phyloP scores from a whole-genome alignment of 23 tunicate genomes.

The Phallusia fumigata region DNA sequence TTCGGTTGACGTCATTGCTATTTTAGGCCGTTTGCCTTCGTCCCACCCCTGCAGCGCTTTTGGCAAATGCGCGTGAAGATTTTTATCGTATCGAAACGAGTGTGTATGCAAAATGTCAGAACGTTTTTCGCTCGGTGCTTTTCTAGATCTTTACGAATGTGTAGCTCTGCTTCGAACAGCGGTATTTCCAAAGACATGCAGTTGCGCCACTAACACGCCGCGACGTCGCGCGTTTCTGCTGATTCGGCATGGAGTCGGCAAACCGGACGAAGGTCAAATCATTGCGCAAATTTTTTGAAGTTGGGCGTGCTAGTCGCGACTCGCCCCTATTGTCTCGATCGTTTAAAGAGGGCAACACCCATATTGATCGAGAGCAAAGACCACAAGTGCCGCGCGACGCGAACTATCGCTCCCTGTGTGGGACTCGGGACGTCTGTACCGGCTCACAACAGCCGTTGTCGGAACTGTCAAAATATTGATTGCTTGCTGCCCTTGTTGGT shows the following conservation, averaged over 20 bases:
- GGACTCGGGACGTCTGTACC: slow-evolving; percentile 5
- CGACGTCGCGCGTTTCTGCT: neutral
- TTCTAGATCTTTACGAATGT: too few species aligned
- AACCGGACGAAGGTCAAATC: slow-evolving; percentile 12
- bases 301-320: slow-evolving; percentile 12
- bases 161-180: too few species aligned
- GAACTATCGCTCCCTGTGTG: neutral
- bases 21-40: neutral
- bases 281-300: neutral
- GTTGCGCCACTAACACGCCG: neutral
- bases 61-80: neutral
- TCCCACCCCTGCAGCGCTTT: neutral
- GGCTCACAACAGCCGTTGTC: slow-evolving; percentile 7
- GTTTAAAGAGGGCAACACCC: slow-evolving; percentile 11
- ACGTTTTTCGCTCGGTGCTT: too few species aligned
- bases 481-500: neutral
- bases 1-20: slow-evolving; percentile 5
- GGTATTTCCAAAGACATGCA: neutral
- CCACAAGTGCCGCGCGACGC: slow-evolving; percentile 7
- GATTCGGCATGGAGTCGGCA: neutral
- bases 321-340: slow-evolving; percentile 14
- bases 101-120: too few species aligned
- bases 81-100: neutral
- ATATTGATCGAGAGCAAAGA: slow-evolving; percentile 14
- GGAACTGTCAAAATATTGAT: slow-evolving; percentile 14